phyloP scores from a whole-genome alignment of 64 coral and sea anemone genomes.

The Stichodactyla helianthus region DNA sequence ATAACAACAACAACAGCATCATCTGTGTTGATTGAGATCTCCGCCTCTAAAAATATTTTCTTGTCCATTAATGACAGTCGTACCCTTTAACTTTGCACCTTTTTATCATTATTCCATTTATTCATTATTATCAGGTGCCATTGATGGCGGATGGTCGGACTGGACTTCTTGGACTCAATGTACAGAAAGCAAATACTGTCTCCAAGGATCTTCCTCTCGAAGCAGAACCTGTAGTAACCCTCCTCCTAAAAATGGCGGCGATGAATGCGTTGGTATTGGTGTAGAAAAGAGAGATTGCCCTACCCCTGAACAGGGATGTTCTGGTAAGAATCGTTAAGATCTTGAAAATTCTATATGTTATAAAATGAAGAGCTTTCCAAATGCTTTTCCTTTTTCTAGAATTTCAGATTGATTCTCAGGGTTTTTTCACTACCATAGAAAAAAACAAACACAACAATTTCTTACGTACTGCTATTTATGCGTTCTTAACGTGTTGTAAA shows the following conservation, averaged over 20 bases:
- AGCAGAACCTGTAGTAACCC: constrained; percentile 52
- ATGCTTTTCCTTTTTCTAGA: background rate
- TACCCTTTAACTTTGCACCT: no score
- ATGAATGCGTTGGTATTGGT: constrained; percentile 48
- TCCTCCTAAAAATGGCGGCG: constrained; percentile 41
- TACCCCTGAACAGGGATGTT: constrained; percentile 44
- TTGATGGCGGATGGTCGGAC: constrained; percentile 56
- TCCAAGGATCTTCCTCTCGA: constrained; percentile 27
- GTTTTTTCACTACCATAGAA: no score
- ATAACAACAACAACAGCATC: no score
- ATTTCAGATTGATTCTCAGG: no score
- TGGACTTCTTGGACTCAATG: constrained; percentile 43
- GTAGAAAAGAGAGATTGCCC: constrained; percentile 42
- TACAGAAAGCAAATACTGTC: constrained; percentile 42
- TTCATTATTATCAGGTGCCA: constrained; percentile 13
- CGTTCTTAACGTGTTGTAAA: no score
- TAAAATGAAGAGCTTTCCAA: background rate
- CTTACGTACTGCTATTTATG: background rate
- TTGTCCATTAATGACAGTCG: no score
- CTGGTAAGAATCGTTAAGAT: constrained; percentile 26
- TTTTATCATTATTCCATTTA: background rate
- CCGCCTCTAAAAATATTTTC: no score
- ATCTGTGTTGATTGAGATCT: no score
- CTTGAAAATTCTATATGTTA: background rate
- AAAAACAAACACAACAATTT: background rate